Evolutionary conservation across 1,140 invertebrate species (phyloP), one percentile per base, ranked within the genome.

Genomic region (Ectropis grisescens): DNA sequence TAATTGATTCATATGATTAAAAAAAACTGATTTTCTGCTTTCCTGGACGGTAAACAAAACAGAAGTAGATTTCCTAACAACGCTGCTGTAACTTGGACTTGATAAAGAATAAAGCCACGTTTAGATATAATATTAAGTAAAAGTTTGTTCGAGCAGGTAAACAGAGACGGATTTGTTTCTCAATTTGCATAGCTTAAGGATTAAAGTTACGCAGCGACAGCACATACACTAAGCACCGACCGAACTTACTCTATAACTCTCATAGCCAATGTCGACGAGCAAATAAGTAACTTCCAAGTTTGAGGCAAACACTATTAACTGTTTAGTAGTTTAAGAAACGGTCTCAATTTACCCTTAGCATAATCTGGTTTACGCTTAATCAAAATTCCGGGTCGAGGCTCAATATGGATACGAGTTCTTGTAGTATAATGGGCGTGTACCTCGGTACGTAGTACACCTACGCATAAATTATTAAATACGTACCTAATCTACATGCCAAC

Each of bases 311-410:
- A 60, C 58, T 57, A 65, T 65, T 67, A 67, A 69, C 53, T 61
- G 62, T 67, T 59, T 49, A 64, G 52, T 59, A 68, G 55, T 66
- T 71, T 64, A 58, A 68, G 64, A 68, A 66, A 68, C 51, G 51
- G 55, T 51, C 53, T 59, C 55, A 50, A 56, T 51, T 58, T 51
- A 56, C 48, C 61, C 54, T 49, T 33, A 41, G 46, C 41, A 58
- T 67, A 62, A 67, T 70, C 60, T 67, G 51, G 60, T 67, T 67
- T 60, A 53, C 51, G 48, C 52, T 64, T 67, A 65, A 67, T 70
- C 62, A 67, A 65, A 68, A 70, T 70, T 67, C 58, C 33, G 58
- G 56, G 62, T 57, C 48, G 50, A 43, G n/a, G 51, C 46, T 37
- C 49, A 54, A 56, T 62, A 46, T 57, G 53, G 46, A 37, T 44